Base-by-base conservation (phyloP, 2,888 invertebrate genomes). In the Drosophila anomalata region DNA sequence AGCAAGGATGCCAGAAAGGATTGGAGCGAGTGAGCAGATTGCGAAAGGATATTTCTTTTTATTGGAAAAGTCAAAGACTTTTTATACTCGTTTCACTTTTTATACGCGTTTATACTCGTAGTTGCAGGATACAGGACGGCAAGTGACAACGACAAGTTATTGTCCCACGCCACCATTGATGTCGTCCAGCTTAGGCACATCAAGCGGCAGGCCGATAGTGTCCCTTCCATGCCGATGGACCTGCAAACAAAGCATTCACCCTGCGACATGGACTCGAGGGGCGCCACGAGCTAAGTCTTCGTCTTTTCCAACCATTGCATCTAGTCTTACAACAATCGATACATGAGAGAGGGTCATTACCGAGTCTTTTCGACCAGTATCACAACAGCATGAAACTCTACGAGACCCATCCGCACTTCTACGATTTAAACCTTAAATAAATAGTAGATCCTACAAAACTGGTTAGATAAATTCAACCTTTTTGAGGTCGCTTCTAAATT, bases 1-100 rank as follows among this genome's bases (percentile, higher is more conserved):
- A 75, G 69, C 77, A 80, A 67, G 22, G 48, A 48, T 47, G 36
- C 36, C 24, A 29, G 9, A 9, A 29, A 29, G 26, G 41, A 58
- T 22, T 46, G 55, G 17, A 47, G 36, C n/a, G 41, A 29, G 58
- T 22, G 39, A 58, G 62, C 54, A 50, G 54, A 46, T 55, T 46
- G 41, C 50, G 70, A 26, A 61, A 47, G 70, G 70, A 70, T 70
- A 70, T 69, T 69, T 69, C 70, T 55, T 70, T 70, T 70, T 70
- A 69, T 70, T 70, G 69, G 70, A 70, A 70, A 70, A 69, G 69
- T 70, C 69, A 62, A 62, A 70, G 70, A 17, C 1, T 17, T 17
- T 17, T 17, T 17, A 17, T 17, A 17, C 17, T 17, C 17, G 17
- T 17, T 17, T 17, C 17, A 17, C 17, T 17, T 17, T 17, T 17